Conservation (phyloP, 1,140 invertebrate genomes). For the Drosophila eugracilis region DNA sequence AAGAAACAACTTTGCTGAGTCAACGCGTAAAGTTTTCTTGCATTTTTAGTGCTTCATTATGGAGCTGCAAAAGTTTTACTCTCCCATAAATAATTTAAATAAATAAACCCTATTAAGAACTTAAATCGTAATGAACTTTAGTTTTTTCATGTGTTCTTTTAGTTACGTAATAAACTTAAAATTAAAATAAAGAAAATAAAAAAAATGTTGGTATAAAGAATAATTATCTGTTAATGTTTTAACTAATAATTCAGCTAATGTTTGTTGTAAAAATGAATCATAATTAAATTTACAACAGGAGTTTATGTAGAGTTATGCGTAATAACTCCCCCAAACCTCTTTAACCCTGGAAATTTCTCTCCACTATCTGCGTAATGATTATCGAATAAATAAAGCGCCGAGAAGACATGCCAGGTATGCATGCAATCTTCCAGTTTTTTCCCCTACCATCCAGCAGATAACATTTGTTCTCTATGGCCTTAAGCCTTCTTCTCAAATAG, state of each 20-base stretch:
- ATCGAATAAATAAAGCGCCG: slow-evolving; percentile 44
- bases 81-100: not conserved
- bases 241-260: not conserved
- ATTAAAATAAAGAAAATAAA: too few relatives aligned
- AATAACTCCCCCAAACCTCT: not conserved
- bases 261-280: not conserved
- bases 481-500: slow-evolving; percentile 67
- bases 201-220: not conserved
- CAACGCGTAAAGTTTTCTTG: not conserved
- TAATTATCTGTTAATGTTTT: not conserved
- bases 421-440: slow-evolving; percentile 31
- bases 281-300: too few relatives aligned
- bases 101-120: too few relatives aligned
- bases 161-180: not conserved
- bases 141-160: not conserved
- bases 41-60: not conserved
- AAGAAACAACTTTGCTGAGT: not conserved
- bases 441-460: slow-evolving; percentile 18
- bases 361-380: slow-evolving; percentile 9
- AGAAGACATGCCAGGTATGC: slow-evolving; percentile 20
- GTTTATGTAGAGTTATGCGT: too few relatives aligned
- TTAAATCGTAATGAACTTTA: not conserved
- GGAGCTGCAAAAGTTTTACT: too few relatives aligned
- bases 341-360: not conserved
- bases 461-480: slow-evolving; percentile 37